These are phyloP conservation scores for Stegodyphus mimosarum DNA, from an alignment of 1,140 invertebrate species.

Conservation along the genomic window DNA sequence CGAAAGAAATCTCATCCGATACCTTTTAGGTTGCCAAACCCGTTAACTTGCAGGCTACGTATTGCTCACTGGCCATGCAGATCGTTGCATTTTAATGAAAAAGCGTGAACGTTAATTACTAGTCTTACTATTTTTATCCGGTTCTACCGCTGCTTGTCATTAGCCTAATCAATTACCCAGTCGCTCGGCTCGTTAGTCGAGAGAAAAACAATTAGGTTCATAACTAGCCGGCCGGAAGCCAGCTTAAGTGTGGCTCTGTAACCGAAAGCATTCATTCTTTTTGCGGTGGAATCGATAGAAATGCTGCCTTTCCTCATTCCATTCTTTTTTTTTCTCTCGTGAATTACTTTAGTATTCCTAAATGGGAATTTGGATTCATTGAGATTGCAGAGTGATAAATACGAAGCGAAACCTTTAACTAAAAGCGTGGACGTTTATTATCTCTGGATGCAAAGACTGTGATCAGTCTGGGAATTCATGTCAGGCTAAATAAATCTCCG, in stretches of 20 bases:
- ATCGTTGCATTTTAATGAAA: slow-evolving; percentile 40
- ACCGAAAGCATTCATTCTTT: slow-evolving; percentile 16
- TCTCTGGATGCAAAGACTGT: no score
- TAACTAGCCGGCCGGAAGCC: slow-evolving; percentile 39
- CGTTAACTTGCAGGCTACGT: slow-evolving; percentile 6
- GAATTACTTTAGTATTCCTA: no score
- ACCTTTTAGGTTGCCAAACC: slow-evolving; percentile 32
- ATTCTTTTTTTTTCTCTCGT: not conserved
- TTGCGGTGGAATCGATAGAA: not conserved
- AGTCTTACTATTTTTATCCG: slow-evolving; percentile 42
- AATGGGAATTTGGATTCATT: not conserved
- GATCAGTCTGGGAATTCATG: no score
- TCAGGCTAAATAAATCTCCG: no score
- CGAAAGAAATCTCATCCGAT: slow-evolving; percentile 15
- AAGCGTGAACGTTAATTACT: slow-evolving; percentile 46
- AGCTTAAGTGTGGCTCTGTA: not conserved
- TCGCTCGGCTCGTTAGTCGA: slow-evolving; percentile 18
- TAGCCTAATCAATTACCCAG: slow-evolving; percentile 45
- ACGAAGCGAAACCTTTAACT: no score
- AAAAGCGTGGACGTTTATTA: no score
- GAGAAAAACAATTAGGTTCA: slow-evolving; percentile 52
- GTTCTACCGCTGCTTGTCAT: slow-evolving; percentile 35
- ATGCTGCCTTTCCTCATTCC: not conserved
- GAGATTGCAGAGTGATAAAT: not conserved
- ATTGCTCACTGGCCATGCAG: not conserved